A percentile compares a stretch with the other conserved stretches of the same genome.
phyloP scores from a whole-genome alignment of 1,140 invertebrate genomes.

The Antheraea mylitta region DNA sequence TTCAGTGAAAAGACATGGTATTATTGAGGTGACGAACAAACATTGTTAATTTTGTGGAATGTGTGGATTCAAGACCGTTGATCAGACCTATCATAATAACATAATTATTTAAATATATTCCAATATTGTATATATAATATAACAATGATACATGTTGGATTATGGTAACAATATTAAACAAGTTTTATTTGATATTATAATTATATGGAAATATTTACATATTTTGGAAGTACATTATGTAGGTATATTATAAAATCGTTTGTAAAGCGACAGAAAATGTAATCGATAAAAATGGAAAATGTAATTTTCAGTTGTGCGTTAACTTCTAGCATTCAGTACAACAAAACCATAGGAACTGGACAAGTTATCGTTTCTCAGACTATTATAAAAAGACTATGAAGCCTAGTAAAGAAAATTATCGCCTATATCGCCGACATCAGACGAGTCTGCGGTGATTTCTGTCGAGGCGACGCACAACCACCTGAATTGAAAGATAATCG shows the following conservation, averaged over 20 bases:
- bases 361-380: constrained; percentile 13
- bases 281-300: constrained; percentile 12
- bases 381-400: constrained; percentile 2
- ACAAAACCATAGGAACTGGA: constrained; percentile 16
- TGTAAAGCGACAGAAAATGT: constrained; percentile 7
- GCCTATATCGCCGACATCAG: not conserved
- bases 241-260: constrained; percentile 6
- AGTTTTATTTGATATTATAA: constrained; percentile 23
- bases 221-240: constrained; percentile 27
- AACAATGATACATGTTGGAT: constrained; percentile 24
- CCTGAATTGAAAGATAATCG: constrained; percentile 57
- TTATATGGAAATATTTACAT: constrained; percentile 36
- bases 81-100: constrained; percentile 10
- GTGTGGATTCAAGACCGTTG: not conserved
- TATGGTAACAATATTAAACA: constrained; percentile 30
- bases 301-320: constrained; percentile 21
- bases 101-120: constrained; percentile 13
- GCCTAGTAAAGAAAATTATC: constrained; percentile 9
- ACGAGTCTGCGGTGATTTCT: constrained; percentile 5
- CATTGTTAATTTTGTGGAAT: not conserved
- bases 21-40: constrained; percentile 1
- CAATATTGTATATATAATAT: constrained; percentile 17
- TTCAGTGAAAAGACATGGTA: not conserved
- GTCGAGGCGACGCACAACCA: constrained; percentile 50
- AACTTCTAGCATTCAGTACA: constrained; percentile 16